Base-by-base conservation (phyloP, 2,113 vertebrate species). In the Tupaia tana region DNA sequence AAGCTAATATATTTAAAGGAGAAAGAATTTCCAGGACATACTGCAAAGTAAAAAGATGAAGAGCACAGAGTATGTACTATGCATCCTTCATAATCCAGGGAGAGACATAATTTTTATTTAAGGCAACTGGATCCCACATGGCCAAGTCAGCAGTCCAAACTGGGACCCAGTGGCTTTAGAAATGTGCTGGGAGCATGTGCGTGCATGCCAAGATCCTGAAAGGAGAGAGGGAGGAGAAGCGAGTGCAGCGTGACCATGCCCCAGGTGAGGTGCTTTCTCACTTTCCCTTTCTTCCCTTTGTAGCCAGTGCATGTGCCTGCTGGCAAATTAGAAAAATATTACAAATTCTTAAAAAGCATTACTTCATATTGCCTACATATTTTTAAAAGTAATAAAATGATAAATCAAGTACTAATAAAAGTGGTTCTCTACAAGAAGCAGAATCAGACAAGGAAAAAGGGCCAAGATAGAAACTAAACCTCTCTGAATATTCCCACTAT, bases 1-100 rank as follows among this genome's bases (percentile, higher is more conserved):
- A 96, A 85, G 56, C 52, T 80, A 84, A 87, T 19, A 69, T 19
- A 58, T 80, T 43, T 71, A 52, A 94, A 74, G 66, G 34, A 59
- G 20, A 89, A 90, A 61, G 66, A 84, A 31, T 27, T 61, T 81
- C 64, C 20, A 61, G 43, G 54, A 70, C 20, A 66, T 18, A 83
- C 1, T 71, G 9, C 80, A 29, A 83, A 94, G 31, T 58, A 25
- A 58, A 58, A 75, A 18, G 75, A 27, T 20, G 34, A 73, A 56
- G 24, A 16, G 2, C 7, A 13, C 18, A 27, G 24, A 27, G 3
- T 31, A 1, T 56, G 54, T 0, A 29, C 34, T 20, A 13, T 19
- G 13, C 6, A 69, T 4, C 24, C 31, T 93, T 95, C 56, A 18
- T 54, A 83, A 84, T 54, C 64, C 63, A 92, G 15, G 3, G 9